Conservation (phyloP, 2,797 vertebrate genomes). For the Cossypha heuglini region DNA sequence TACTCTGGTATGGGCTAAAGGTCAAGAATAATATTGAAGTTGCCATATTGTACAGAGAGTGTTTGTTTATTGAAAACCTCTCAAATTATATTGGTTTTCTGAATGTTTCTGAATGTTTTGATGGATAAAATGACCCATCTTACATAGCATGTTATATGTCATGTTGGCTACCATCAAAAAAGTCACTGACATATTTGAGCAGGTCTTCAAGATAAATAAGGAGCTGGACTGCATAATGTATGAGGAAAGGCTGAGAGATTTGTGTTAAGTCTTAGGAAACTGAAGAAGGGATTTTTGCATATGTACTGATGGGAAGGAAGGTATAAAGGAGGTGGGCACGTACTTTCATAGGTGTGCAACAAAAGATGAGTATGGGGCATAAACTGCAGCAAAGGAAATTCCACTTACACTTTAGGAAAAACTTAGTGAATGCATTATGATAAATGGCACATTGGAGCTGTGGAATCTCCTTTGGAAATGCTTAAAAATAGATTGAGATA, state of each 20-base stretch:
- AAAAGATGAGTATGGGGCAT: not conserved
- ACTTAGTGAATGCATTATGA: not conserved
- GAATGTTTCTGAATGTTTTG: conserved; percentile 4
- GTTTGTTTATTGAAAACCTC: conserved; percentile 47
- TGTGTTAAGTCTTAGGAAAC: not conserved
- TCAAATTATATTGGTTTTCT: not conserved
- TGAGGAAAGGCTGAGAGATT: not conserved
- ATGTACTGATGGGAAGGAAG: not conserved
- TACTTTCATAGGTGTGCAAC: not conserved
- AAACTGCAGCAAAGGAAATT: not conserved
- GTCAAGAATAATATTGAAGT: conserved; percentile 46
- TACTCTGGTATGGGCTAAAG: conserved; percentile 1
- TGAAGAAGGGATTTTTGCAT: not conserved
- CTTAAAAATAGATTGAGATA: not conserved
- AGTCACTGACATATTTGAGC: not conserved
- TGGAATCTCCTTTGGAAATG: not conserved
- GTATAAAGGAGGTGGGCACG: not conserved
- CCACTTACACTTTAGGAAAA: not conserved
- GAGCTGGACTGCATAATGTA: not conserved
- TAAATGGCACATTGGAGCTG: not conserved
- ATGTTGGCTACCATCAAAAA: not conserved
- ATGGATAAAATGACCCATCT: not conserved
- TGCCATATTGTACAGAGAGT: conserved; percentile 2
- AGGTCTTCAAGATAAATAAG: not conserved
- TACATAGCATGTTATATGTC: not conserved